These are phyloP conservation scores for Gallinago solitaria DNA, from an alignment of 2,797 vertebrate species.

Conservation along the genomic window DNA sequence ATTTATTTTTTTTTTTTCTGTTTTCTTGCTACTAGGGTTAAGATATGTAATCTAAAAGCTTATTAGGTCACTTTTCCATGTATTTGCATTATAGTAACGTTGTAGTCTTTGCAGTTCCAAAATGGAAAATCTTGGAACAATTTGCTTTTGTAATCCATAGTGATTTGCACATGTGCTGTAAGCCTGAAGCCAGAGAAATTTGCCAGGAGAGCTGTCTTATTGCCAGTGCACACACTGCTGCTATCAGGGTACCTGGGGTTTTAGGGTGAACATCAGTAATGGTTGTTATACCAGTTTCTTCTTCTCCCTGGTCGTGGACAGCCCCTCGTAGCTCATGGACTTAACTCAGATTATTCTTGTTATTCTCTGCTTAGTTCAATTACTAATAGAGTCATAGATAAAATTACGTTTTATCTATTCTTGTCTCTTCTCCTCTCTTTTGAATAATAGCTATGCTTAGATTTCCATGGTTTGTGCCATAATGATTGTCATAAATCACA, in stretches of 20 bases:
- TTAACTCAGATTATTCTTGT: background rate
- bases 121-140: background rate
- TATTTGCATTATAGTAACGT: background rate
- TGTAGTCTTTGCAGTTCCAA: background rate
- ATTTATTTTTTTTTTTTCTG: background rate
- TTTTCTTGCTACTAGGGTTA: background rate
- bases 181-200: background rate
- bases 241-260: background rate
- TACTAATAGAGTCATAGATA: background rate
- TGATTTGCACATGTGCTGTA: background rate
- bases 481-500: background rate
- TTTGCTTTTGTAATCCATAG: background rate
- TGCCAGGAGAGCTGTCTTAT: background rate
- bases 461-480: background rate
- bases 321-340: background rate
- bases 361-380: background rate
- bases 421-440: background rate
- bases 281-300: background rate
- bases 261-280: background rate
- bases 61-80: background rate
- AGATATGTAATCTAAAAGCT: background rate
- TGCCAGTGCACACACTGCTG: accelerated
- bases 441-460: background rate
- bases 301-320: background rate
- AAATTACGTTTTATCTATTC: background rate